Conservation (phyloP, 2,888 invertebrate genomes). For the Imbricaverruca yamaguchii region DNA sequence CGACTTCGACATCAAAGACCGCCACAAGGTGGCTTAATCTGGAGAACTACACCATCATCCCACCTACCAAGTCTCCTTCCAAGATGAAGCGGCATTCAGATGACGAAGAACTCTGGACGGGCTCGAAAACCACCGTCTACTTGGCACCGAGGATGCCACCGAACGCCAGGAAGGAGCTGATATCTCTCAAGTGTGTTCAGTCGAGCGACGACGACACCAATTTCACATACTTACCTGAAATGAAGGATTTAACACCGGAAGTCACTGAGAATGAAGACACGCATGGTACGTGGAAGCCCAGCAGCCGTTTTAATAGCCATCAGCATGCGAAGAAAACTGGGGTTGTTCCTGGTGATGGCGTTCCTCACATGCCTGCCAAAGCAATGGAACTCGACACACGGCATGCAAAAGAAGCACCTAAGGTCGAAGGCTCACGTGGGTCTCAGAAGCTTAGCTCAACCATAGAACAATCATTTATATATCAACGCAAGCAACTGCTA, state of each 20-base stretch:
- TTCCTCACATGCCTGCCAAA: too few species aligned
- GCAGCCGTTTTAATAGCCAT: too few species aligned
- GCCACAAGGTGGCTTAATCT: not conserved
- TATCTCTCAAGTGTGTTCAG: not conserved
- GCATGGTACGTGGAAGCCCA: too few species aligned
- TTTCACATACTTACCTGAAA: not conserved
- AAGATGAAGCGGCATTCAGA: not conserved
- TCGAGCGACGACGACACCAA: not conserved
- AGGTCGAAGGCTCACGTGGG: too few species aligned
- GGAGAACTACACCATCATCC: conserved; percentile 3
- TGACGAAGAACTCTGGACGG: not conserved
- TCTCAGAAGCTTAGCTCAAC: too few species aligned
- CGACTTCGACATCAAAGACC: not conserved
- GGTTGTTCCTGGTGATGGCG: too few species aligned
- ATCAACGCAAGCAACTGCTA: not conserved
- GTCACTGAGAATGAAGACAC: not conserved
- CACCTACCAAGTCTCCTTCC: not conserved
- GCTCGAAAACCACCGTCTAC: not conserved
- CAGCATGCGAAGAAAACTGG: too few species aligned
- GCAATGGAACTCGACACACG: too few species aligned
- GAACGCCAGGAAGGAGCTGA: not conserved
- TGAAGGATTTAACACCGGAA: not conserved
- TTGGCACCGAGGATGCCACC: not conserved
- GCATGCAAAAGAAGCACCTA: too few species aligned
- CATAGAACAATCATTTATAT: not conserved